Evolutionary conservation across 37 sponge, comb jelly and placozoan species (phyloP), one percentile per base, ranked within the genome.

Genomic region (Beroe forskalii): DNA sequence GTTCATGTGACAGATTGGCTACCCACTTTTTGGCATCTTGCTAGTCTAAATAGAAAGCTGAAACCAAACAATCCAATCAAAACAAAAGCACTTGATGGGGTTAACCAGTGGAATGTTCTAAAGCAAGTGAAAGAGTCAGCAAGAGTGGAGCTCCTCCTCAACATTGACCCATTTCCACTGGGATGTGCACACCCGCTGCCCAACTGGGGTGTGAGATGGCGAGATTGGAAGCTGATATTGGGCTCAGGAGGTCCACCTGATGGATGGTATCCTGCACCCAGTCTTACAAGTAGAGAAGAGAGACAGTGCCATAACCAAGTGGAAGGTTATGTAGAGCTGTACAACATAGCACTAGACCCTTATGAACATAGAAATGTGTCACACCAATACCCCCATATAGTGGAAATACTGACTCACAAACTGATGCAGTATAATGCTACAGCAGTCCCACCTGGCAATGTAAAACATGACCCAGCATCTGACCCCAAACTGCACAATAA

Each of bases 1-100:
- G 41, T 86, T 24, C 89, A 86, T 32, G 60, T 55, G 1, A 41
- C 61, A 25, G 89, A 86, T 30, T 86, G 89, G 89, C 60, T 86
- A 32, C 89, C 89, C 60, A 86, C 89, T 9, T 55, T 86, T 42
- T 69, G 72, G 72, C 19, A 32, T 9, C 72, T 69, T 31, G 72
- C 72, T 9, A 69, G 72, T 36, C 39, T 69, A 37, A 17, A 69
- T 32, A 37, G 72, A 32, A 69, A 2, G 39, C 19, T 69, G 72
- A 36, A 32, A 20, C 72, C 72, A 6, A 69, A 69, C 72, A 69
- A 35, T 17, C 72, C 72, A 33, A 36, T 69, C 72, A 69, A 31
- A 2, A 69, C 72, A 35, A 69, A 69, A 17, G 4, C 36, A 69
- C 39, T 69, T 6, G 72, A 69, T 36, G 72, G 72, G 37, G 72